Conservation (phyloP, 1,140 invertebrate genomes). For the Stratiolaelaps scimitus region DNA sequence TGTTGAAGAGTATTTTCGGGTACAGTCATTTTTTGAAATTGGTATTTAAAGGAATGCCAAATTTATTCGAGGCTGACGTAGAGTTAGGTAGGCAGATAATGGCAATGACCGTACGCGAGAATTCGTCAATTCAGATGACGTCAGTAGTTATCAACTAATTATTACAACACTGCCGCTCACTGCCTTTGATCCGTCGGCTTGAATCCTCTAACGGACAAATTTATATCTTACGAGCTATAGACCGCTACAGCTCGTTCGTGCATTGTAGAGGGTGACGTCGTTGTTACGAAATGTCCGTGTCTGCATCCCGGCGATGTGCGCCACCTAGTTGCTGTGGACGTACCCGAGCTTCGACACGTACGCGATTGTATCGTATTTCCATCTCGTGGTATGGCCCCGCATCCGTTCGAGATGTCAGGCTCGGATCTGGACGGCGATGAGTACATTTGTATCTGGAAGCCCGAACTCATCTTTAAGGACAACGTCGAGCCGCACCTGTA, state of each 20-base stretch:
- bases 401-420: conserved; percentile 43
- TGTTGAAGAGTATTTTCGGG: too few relatives aligned
- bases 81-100: too few relatives aligned
- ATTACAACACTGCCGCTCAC: too few relatives aligned
- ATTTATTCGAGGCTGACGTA: too few relatives aligned
- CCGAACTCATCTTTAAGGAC: conserved; percentile 36
- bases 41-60: too few relatives aligned
- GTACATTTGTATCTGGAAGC: conserved; percentile 41
- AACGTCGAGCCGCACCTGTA: conserved; percentile 25
- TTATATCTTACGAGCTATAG: too few relatives aligned
- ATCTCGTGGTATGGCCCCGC: conserved; percentile 40
- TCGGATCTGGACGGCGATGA: conserved; percentile 43
- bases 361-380: conserved; percentile 44
- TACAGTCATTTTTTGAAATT: too few relatives aligned
- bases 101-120: too few relatives aligned
- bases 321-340: conserved; percentile 40
- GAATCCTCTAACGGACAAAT: too few relatives aligned
- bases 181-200: too few relatives aligned
- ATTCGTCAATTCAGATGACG: too few relatives aligned
- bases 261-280: conserved; percentile 32
- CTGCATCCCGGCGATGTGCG: conserved; percentile 43
- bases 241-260: not conserved
- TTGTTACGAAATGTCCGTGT: conserved; percentile 42
- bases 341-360: conserved; percentile 39
- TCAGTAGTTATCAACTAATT: too few relatives aligned